A percentile compares a stretch with the other conserved stretches of the same genome.
phyloP scores from a whole-genome alignment of 2,888 invertebrate genomes.

The Pollenia angustigena region DNA sequence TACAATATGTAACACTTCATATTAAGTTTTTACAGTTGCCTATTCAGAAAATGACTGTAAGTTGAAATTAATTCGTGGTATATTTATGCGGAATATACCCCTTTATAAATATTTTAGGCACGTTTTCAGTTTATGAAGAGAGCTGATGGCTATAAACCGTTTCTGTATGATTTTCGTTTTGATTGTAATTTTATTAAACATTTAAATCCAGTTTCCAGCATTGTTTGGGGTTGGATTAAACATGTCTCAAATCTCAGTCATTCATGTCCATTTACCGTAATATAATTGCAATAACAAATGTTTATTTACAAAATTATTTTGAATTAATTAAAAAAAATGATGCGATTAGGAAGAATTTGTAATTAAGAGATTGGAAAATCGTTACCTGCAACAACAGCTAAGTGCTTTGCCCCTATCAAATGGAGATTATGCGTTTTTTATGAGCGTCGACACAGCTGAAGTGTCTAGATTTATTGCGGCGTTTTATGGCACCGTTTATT shows the following conservation, averaged over 20 bases:
- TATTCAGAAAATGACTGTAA: no score
- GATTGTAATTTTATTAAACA: not conserved
- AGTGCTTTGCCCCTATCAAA: not conserved
- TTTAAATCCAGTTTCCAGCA: no score
- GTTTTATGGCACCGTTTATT: no score
- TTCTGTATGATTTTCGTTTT: not conserved
- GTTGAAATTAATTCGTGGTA: no score
- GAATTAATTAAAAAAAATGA: no score
- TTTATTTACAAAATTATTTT: no score
- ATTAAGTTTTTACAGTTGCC: not conserved
- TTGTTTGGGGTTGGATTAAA: not conserved
- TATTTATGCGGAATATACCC: no score
- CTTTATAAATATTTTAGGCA: no score
- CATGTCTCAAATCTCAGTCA: constrained; percentile 6
- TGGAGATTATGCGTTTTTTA: no score
- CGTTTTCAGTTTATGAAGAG: not conserved
- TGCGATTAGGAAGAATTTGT: not conserved
- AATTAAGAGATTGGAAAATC: constrained; percentile 1
- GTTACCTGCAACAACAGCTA: not conserved
- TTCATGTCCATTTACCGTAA: constrained; percentile 19
- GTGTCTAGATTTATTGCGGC: no score
- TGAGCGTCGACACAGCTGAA: no score
- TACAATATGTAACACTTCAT: not conserved
- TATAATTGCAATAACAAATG: not conserved
- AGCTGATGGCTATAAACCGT: constrained; percentile 3